Evolutionary conservation across 1,140 invertebrate species (phyloP).

Genomic region (Listronotus oregonensis): DNA sequence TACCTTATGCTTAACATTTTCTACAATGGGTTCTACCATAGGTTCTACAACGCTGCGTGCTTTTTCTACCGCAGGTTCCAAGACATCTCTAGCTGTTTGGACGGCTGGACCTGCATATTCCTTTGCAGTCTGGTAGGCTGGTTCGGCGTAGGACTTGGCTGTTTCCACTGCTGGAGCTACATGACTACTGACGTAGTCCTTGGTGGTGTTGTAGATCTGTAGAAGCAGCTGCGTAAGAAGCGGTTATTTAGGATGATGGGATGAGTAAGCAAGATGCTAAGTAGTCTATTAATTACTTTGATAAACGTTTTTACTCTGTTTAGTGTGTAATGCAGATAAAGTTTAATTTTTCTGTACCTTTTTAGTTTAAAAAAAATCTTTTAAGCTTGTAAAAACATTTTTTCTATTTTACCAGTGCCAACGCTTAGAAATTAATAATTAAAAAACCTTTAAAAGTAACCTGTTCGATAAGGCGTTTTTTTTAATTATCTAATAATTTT

Average conservation of each 20-base stretch:
- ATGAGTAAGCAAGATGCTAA: conserved; percentile 18
- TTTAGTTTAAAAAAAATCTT: too few relatives aligned
- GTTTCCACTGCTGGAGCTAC: conserved; percentile 48
- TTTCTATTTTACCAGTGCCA: too few relatives aligned
- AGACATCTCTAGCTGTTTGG: conserved; percentile 44
- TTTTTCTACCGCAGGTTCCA: conserved; percentile 45
- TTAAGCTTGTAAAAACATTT: too few relatives aligned
- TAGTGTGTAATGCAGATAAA: too few relatives aligned
- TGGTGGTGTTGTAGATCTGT: conserved; percentile 63
- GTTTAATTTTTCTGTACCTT: too few relatives aligned
- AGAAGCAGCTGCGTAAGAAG: conserved; percentile 48
- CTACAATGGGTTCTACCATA: conserved; percentile 41
- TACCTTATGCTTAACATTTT: conserved; percentile 45
- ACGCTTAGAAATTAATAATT: too few relatives aligned
- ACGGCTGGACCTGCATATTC: conserved; percentile 41
- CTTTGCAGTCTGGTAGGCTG: conserved; percentile 46
- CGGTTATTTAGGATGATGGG: conserved; percentile 32
- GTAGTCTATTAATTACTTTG: conserved; percentile 11
- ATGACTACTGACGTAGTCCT: conserved; percentile 61
- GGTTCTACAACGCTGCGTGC: conserved; percentile 44
- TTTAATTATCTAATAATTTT: too few relatives aligned
- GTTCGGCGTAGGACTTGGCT: conserved; percentile 39
- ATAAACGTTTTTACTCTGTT: conserved; percentile 9
- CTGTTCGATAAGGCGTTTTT: too few relatives aligned
- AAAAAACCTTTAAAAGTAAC: too few relatives aligned